Conservation (phyloP, 2,113 vertebrate species). For the Chloropsis cyanopogon region DNA sequence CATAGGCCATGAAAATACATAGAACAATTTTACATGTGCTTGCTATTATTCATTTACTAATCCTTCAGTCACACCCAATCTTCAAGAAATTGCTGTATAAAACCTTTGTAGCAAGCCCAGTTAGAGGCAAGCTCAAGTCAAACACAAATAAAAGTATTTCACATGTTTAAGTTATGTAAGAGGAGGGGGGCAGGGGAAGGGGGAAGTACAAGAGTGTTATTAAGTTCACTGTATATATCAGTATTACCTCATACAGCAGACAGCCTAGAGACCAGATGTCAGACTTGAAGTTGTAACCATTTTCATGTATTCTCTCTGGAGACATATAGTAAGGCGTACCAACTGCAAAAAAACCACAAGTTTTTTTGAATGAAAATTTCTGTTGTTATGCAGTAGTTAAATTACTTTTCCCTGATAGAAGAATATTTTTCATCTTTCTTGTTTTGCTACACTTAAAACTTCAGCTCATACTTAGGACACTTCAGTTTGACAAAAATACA, state of each 20-base stretch:
- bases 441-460: not conserved
- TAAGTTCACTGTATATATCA: conserved; percentile 12
- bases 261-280: conserved; percentile 84
- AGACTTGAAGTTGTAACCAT: conserved; percentile 88
- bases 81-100: not conserved
- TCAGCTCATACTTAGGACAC: not conserved
- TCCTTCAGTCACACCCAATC: not conserved
- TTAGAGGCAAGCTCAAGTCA: not conserved
- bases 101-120: not conserved
- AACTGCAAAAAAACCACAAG: conserved; percentile 72
- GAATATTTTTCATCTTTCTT: not conserved
- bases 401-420: not conserved
- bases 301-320: conserved; percentile 87
- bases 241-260: conserved; percentile 80
- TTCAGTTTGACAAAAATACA: not conserved
- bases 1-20: not conserved
- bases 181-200: not conserved
- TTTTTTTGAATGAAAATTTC: not conserved
- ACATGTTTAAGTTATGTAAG: not conserved
- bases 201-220: not conserved
- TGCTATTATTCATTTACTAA: not conserved
- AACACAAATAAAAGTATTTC: not conserved
- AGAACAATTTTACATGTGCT: not conserved
- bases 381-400: not conserved
- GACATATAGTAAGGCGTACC: conserved; percentile 88